Conservation (phyloP, 2,113 vertebrate species). For the Orthochromis malagaraziensis region DNA sequence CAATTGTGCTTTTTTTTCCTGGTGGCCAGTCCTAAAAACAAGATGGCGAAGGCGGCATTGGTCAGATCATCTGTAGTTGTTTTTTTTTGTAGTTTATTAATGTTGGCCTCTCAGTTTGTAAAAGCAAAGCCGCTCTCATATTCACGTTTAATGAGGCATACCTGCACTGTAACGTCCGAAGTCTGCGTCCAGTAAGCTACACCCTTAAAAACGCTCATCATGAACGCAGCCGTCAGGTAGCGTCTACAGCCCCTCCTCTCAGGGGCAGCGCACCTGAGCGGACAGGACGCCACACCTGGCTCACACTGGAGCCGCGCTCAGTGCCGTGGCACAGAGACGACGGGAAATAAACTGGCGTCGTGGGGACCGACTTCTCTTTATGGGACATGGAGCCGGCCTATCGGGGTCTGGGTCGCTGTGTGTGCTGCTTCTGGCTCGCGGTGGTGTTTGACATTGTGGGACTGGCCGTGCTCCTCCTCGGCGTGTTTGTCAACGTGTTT, state of each 20-base stretch:
- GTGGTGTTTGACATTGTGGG: constrained; percentile 80
- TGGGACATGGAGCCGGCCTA: constrained; percentile 26
- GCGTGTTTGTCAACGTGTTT: constrained; percentile 67
- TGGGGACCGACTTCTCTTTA: background rate
- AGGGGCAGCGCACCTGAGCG: background rate
- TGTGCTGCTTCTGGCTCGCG: constrained; percentile 82
- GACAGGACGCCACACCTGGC: constrained; percentile 20
- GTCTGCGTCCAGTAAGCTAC: accelerated
- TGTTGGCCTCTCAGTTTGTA: background rate
- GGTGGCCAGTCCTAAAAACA: background rate
- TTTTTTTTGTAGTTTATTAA: background rate
- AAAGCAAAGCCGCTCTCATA: accelerated
- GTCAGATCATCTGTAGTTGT: background rate
- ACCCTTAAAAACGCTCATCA: background rate
- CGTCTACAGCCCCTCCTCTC: background rate
- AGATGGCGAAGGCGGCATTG: background rate
- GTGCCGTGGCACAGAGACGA: background rate
- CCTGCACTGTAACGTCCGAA: background rate
- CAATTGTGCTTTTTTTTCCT: background rate
- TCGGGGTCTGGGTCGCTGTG: constrained; percentile 76
- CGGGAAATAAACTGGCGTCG: background rate
- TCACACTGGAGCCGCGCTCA: background rate
- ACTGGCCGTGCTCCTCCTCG: constrained; percentile 71
- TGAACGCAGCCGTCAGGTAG: background rate
- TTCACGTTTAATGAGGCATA: background rate